Evolutionary conservation across 2,888 invertebrate species (phyloP).

Genomic region (Stenolophus ochropezus): DNA sequence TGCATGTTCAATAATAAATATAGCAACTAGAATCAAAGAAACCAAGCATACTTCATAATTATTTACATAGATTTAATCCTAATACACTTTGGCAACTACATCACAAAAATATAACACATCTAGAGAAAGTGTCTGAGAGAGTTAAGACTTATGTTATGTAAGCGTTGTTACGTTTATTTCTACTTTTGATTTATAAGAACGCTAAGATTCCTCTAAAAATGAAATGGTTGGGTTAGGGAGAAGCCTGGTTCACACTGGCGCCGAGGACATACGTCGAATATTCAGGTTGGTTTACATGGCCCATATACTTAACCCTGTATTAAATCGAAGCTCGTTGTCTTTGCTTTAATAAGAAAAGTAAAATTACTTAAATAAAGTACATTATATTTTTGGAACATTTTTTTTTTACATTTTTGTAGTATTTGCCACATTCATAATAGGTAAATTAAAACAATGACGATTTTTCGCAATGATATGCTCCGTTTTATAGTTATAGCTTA

Average conservation of each 20-base stretch:
- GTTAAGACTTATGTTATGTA: slow-evolving; percentile 27
- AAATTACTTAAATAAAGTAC: not conserved
- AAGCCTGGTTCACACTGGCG: slow-evolving; percentile 14
- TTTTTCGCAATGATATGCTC: not conserved
- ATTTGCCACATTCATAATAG: not conserved
- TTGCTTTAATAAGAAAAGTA: not conserved
- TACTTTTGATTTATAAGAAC: slow-evolving; percentile 27
- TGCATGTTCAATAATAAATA: slow-evolving; percentile 40
- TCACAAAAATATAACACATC: slow-evolving; percentile 41
- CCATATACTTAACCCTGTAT: not conserved
- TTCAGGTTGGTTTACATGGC: not conserved
- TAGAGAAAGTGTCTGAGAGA: slow-evolving; percentile 30
- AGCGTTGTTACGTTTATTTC: slow-evolving; percentile 35
- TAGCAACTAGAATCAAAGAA: slow-evolving; percentile 34
- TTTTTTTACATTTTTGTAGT: not conserved
- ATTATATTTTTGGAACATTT: not conserved
- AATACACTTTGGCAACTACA: slow-evolving; percentile 5
- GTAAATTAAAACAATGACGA: not conserved
- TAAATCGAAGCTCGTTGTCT: not conserved
- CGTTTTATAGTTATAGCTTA: no score
- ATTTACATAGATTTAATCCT: slow-evolving; percentile 48
- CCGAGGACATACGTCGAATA: not conserved
- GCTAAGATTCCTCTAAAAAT: slow-evolving; percentile 22
- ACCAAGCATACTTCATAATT: slow-evolving; percentile 51
- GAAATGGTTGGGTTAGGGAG: not conserved